phyloP scores from a whole-genome alignment of 2,113 vertebrate genomes.

The Clupea harengus region DNA sequence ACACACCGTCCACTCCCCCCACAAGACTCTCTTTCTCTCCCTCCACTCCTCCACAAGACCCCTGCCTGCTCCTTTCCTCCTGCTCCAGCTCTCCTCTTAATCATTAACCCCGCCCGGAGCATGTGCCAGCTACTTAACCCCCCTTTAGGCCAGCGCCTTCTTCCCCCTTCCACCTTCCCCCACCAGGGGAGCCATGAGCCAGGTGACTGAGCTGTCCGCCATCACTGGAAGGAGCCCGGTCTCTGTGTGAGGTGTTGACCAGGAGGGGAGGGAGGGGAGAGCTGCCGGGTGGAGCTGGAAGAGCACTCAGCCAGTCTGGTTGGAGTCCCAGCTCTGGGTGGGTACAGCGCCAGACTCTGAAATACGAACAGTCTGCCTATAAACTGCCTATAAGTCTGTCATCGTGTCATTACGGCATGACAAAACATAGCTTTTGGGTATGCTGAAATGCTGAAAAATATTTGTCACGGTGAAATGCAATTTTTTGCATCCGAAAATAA shows the following conservation, averaged over 20 bases:
- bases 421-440: not conserved
- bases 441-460: not conserved
- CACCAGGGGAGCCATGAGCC: not conserved
- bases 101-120: conserved; percentile 50
- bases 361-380: not conserved
- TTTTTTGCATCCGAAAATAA: not conserved
- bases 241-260: not conserved
- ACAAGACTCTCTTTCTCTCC: not conserved
- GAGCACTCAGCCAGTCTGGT: not conserved
- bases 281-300: not conserved
- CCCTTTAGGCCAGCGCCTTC: not conserved
- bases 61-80: conserved; percentile 40
- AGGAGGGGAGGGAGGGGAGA: not conserved
- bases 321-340: not conserved
- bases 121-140: conserved; percentile 42
- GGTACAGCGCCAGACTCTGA: not conserved
- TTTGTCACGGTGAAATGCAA: not conserved
- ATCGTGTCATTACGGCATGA: not conserved
- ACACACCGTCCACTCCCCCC: not conserved
- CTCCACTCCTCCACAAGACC: conserved; percentile 27
- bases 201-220: not conserved
- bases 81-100: conserved; percentile 40
- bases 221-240: no score
- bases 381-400: not conserved
- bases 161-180: not conserved